Evolutionary conservation across 1,140 invertebrate species (phyloP).

Genomic region (Drosophila yakuba): DNA sequence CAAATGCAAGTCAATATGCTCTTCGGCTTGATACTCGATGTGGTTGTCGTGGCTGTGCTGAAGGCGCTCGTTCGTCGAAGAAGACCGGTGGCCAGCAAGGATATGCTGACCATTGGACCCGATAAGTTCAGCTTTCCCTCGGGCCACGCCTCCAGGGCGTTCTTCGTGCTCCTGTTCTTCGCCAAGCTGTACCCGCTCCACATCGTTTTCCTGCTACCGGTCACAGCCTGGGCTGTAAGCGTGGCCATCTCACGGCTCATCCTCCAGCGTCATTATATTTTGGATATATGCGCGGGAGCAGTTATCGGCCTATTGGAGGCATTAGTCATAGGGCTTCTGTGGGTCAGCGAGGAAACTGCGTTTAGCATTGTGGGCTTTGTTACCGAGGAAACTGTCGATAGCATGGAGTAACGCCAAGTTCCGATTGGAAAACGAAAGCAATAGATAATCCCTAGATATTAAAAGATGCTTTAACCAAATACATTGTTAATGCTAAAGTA

Average conservation of each 20-base stretch:
- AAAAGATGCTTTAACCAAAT: conserved; percentile 4
- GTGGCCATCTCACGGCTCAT: conserved; percentile 90
- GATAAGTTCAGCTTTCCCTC: conserved; percentile 98
- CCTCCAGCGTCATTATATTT: conserved; percentile 92
- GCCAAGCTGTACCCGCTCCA: conserved; percentile 87
- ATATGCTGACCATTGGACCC: conserved; percentile 87
- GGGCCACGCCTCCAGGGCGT: conserved; percentile 95
- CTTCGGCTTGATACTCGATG: conserved; percentile 93
- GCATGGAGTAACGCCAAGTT: conserved; percentile 7
- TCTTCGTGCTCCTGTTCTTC: conserved; percentile 91
- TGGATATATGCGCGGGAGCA: conserved; percentile 93
- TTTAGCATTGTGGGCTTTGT: conserved; percentile 45
- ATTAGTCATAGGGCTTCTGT: conserved; percentile 88
- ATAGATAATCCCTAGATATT: conserved; percentile 3
- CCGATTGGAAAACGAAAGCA: not conserved
- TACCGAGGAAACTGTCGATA: conserved; percentile 38
- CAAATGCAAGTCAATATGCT: conserved; percentile 94
- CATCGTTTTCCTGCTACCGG: conserved; percentile 87
- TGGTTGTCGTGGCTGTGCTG: conserved; percentile 91
- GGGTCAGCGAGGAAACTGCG: conserved; percentile 86
- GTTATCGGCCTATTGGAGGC: conserved; percentile 91
- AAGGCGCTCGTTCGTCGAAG: conserved; percentile 92
- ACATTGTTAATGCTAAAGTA: conserved; percentile 4
- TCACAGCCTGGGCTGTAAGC: conserved; percentile 90
- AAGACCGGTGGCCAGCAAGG: conserved; percentile 90